phyloP scores from a whole-genome alignment of 2,113 vertebrate species.

The Motacilla alba region DNA sequence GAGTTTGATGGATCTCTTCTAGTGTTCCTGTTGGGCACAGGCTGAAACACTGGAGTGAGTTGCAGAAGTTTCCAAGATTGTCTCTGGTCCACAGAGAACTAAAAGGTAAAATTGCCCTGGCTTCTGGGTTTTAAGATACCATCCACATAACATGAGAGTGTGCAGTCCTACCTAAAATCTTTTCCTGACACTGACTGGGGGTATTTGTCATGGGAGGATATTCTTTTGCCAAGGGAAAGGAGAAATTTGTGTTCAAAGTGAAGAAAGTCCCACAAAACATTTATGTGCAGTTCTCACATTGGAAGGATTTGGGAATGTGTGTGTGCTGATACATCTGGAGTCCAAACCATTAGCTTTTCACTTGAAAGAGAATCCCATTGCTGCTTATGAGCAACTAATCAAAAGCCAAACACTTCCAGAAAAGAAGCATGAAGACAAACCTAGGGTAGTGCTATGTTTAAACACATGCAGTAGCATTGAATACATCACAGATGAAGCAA shows the following conservation, averaged over 20 bases:
- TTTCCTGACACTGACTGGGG: neutral
- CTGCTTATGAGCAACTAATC: slow-evolving; percentile 50
- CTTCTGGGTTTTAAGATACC: neutral
- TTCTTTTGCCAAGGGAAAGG: neutral
- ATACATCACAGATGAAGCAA: slow-evolving; percentile 56
- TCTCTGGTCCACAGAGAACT: neutral
- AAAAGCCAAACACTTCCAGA: slow-evolving; percentile 51
- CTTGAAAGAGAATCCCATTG: neutral
- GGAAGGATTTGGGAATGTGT: neutral
- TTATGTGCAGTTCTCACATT: neutral
- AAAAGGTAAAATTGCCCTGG: neutral
- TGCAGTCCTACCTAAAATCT: neutral
- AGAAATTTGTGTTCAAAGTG: neutral
- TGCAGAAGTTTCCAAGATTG: neutral
- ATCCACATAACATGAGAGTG: neutral
- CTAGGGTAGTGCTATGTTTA: slow-evolving; percentile 45
- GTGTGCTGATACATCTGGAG: neutral
- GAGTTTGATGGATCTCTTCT: neutral
- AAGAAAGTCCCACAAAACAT: neutral
- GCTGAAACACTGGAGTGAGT: neutral
- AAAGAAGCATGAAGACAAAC: slow-evolving; percentile 47
- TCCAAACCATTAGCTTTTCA: neutral
- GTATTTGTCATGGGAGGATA: neutral
- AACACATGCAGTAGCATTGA: slow-evolving; percentile 43
- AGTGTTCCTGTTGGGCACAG: neutral